These are phyloP conservation scores for Pocillopora grandis DNA, from an alignment of 92 coral and sea anemone genomes.

Conservation along the genomic window DNA sequence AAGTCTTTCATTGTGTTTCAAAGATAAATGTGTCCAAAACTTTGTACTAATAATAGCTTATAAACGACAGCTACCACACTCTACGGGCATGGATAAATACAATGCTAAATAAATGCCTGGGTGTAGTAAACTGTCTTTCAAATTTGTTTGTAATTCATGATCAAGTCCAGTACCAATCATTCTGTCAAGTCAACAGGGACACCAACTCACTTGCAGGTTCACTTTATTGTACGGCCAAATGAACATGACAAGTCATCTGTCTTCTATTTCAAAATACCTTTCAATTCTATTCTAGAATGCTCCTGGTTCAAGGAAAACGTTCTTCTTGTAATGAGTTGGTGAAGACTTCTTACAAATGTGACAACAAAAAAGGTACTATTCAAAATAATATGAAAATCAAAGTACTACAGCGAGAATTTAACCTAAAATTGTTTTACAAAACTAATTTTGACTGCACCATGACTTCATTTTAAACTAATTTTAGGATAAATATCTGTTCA, in stretches of 20 bases:
- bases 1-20: background rate
- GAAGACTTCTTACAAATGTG: background rate
- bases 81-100: conserved; percentile 24
- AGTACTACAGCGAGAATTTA: background rate
- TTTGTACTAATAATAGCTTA: background rate
- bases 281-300: too few relatives aligned
- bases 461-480: background rate
- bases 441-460: background rate
- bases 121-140: background rate
- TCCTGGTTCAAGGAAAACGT: too few relatives aligned
- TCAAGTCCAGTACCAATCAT: background rate
- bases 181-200: too few relatives aligned
- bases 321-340: background rate
- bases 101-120: conserved; percentile 25
- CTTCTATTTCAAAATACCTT: too few relatives aligned
- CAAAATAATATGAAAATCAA: background rate
- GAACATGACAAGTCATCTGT: too few relatives aligned
- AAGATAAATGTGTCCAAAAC: background rate
- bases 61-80: background rate
- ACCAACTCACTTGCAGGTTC: too few relatives aligned
- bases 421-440: background rate
- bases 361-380: background rate
- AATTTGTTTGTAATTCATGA: background rate
- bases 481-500: conserved; percentile 32
- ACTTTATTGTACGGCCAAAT: too few relatives aligned